These are phyloP conservation scores for Drosophila pruinosa DNA, from an alignment of 1,140 invertebrate species.

Conservation along the genomic window DNA sequence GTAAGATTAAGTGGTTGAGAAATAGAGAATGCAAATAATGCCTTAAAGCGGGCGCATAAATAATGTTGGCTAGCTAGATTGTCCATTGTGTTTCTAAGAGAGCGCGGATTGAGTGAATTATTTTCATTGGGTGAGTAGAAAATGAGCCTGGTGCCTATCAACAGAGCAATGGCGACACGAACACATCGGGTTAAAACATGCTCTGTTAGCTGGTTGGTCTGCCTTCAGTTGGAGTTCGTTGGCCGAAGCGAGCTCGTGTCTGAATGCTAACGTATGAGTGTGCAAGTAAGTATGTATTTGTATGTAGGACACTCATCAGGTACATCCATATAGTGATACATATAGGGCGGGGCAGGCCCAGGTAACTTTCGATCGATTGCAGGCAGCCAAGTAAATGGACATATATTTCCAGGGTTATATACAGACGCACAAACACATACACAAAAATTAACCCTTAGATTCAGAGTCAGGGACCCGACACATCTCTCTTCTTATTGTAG, in stretches of 20 bases:
- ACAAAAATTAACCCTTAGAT: not conserved
- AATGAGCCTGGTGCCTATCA: constrained; percentile 24
- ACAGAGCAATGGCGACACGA: constrained; percentile 34
- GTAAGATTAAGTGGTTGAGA: too few relatives aligned
- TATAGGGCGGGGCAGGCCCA: constrained; percentile 19
- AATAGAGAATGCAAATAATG: constrained; percentile 1
- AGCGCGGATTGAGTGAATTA: constrained; percentile 40
- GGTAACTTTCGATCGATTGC: constrained; percentile 8
- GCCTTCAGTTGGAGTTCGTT: constrained; percentile 19
- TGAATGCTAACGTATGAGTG: not conserved
- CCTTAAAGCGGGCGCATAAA: constrained; percentile 7
- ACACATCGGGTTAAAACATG: constrained; percentile 1
- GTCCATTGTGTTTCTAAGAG: not conserved
- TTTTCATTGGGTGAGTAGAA: constrained; percentile 42
- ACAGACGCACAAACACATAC: constrained; percentile 3
- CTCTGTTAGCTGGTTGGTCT: constrained; percentile 46
- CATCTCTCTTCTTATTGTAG: too few relatives aligned
- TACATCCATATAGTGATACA: constrained; percentile 2
- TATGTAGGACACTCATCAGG: constrained; percentile 14
- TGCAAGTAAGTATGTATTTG: not conserved
- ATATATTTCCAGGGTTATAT: constrained; percentile 7
- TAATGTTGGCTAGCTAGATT: constrained; percentile 21
- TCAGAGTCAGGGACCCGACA: constrained; percentile 25
- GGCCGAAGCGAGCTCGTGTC: constrained; percentile 18
- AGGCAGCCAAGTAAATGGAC: constrained; percentile 25